These are phyloP conservation scores for Saturnia pavonia DNA, from an alignment of 2,888 invertebrate genomes.

Conservation along the genomic window DNA sequence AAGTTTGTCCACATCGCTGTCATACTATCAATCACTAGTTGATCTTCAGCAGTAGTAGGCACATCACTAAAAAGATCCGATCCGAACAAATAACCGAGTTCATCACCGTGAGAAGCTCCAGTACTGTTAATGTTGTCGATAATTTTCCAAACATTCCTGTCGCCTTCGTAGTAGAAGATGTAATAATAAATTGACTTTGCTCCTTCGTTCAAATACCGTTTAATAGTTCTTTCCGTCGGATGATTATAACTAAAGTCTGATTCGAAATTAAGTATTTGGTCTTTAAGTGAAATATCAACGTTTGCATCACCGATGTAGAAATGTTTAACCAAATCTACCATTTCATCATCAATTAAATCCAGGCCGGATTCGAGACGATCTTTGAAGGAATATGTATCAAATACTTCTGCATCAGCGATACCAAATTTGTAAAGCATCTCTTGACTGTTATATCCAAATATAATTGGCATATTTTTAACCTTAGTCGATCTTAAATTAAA, in stretches of 20 bases:
- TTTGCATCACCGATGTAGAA: constrained; percentile 43
- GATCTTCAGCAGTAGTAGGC: constrained; percentile 23
- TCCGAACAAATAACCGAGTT: constrained; percentile 49
- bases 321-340: constrained; percentile 30
- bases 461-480: constrained; percentile 23
- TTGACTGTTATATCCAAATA: constrained; percentile 30
- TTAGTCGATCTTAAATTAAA: constrained; percentile 29
- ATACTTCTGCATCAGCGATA: constrained; percentile 25
- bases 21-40: constrained; percentile 23
- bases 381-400: constrained; percentile 28
- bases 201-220: constrained; percentile 33
- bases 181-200: constrained; percentile 40
- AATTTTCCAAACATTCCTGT: constrained; percentile 38
- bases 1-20: constrained; percentile 35
- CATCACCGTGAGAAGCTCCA: constrained; percentile 46
- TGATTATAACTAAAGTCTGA: constrained; percentile 41
- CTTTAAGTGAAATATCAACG: constrained; percentile 24
- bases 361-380: constrained; percentile 26
- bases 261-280: constrained; percentile 34
- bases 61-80: constrained; percentile 12
- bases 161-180: constrained; percentile 46
- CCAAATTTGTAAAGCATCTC: constrained; percentile 31
- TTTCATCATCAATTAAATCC: constrained; percentile 27
- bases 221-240: constrained; percentile 38
- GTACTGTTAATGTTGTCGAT: constrained; percentile 29